These are phyloP conservation scores for Melolontha melolontha DNA, from an alignment of 2,888 invertebrate genomes.

Conservation along the genomic window DNA sequence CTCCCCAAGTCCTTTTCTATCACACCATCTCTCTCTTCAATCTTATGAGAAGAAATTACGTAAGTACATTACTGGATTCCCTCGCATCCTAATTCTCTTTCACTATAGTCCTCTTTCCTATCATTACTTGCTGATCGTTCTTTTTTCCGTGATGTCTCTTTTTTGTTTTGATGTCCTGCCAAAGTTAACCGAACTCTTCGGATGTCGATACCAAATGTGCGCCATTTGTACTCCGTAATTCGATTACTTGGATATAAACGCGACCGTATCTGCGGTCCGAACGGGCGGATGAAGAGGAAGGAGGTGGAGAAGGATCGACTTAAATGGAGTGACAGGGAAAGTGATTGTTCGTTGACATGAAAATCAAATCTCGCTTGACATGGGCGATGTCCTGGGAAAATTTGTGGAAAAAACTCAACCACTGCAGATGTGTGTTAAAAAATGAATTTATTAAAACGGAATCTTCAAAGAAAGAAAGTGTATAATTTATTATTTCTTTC, in stretches of 20 bases:
- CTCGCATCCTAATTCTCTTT: conserved; percentile 14
- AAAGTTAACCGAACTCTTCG: neutral
- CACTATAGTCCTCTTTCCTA: neutral
- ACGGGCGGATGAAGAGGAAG: conserved; percentile 2
- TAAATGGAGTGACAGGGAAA: conserved; percentile 23
- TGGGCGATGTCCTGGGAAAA: neutral
- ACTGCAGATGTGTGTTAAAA: too few species aligned
- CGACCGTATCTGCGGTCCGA: conserved; percentile 22
- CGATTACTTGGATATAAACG: conserved; percentile 29
- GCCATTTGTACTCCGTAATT: conserved; percentile 32
- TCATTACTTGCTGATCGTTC: neutral
- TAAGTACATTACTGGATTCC: conserved; percentile 15
- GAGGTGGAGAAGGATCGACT: neutral
- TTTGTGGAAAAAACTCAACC: neutral
- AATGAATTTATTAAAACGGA: too few species aligned
- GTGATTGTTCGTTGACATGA: conserved; percentile 13
- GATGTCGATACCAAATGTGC: conserved; percentile 31
- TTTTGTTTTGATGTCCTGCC: neutral
- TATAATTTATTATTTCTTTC: too few species aligned
- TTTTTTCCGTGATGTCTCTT: conserved; percentile 4
- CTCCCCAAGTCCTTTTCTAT: too few species aligned
- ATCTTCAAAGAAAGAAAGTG: too few species aligned
- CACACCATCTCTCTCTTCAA: too few species aligned
- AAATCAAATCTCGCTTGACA: conserved; percentile 16
- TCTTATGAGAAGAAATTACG: neutral